A percentile compares a stretch with the other conserved stretches of the same genome.
Conservation (phyloP, 2,888 invertebrate species). For the Ectropis crepuscularia region DNA sequence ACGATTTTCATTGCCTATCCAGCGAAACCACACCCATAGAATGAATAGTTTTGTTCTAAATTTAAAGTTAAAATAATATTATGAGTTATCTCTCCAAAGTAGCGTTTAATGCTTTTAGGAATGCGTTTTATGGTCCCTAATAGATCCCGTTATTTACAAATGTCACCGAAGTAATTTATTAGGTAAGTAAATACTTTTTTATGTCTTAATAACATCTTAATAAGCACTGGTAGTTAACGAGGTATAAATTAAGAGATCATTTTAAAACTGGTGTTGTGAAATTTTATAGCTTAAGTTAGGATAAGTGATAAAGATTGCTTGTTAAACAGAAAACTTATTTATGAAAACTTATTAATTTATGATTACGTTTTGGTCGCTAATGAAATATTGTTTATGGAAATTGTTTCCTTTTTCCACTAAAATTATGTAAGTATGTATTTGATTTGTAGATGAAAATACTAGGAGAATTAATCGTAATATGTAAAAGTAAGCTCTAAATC, state of each 20-base stretch:
- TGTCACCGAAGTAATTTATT: slow-evolving; percentile 40
- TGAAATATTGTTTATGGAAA: too few relatives aligned
- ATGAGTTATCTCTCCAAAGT: slow-evolving; percentile 12
- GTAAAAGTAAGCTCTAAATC: too few relatives aligned
- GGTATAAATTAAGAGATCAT: slow-evolving; percentile 40
- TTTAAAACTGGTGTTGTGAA: slow-evolving; percentile 31
- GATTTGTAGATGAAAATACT: too few relatives aligned
- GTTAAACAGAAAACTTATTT: background rate
- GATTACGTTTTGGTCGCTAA: too few relatives aligned
- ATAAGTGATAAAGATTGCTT: slow-evolving; percentile 24
- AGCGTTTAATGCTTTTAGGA: slow-evolving; percentile 26
- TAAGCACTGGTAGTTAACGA: slow-evolving; percentile 35
- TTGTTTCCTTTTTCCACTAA: too few relatives aligned
- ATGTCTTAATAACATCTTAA: slow-evolving; percentile 43
- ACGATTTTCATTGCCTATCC: background rate
- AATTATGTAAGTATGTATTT: too few relatives aligned
- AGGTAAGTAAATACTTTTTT: slow-evolving; percentile 39
- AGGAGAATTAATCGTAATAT: too few relatives aligned
- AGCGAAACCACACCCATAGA: background rate
- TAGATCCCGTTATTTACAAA: slow-evolving; percentile 32
- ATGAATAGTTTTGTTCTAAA: background rate
- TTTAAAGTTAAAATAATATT: background rate
- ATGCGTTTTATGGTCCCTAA: slow-evolving; percentile 34
- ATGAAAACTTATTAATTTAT: background rate
- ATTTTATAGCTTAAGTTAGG: slow-evolving; percentile 25